Percentiles rank a stretch among this genome's conserved stretches.
Conservation (phyloP, 2,888 invertebrate species). For the Oegoconia quadripuncta region DNA sequence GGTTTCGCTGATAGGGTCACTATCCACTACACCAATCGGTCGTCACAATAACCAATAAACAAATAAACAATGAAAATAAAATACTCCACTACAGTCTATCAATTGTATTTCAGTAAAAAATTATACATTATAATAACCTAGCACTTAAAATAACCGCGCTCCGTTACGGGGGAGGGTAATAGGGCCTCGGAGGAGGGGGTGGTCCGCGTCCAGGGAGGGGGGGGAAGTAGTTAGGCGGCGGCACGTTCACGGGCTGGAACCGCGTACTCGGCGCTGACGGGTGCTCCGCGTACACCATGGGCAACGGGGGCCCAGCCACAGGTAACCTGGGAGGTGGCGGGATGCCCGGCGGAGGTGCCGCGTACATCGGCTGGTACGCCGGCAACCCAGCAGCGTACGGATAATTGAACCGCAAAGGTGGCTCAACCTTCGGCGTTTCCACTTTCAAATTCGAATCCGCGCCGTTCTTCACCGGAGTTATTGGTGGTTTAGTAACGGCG, state of each 20-base stretch:
- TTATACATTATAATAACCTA: conserved; percentile 34
- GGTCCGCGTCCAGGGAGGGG: conserved; percentile 40
- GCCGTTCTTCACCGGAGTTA: conserved; percentile 66
- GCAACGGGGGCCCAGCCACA: conserved; percentile 44
- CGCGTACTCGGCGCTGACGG: conserved; percentile 41
- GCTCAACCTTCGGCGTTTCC: conserved; percentile 56
- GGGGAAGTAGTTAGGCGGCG: conserved; percentile 63
- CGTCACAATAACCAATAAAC: too few relatives aligned
- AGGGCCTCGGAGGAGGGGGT: conserved; percentile 56
- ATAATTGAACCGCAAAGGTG: conserved; percentile 49
- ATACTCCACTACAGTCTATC: conserved; percentile 38
- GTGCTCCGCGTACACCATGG: conserved; percentile 64
- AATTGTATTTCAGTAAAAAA: conserved; percentile 67
- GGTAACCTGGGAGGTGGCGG: conserved; percentile 59
- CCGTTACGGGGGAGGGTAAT: conserved; percentile 66
- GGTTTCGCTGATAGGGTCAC: too few relatives aligned
- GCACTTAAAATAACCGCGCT: conserved; percentile 18
- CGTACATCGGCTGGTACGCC: conserved; percentile 63
- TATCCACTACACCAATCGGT: too few relatives aligned
- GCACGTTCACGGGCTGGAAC: conserved; percentile 53
- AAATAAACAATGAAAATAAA: conserved; percentile 30
- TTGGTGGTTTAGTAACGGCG: conserved; percentile 45
- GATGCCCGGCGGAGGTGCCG: conserved; percentile 52
- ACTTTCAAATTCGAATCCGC: conserved; percentile 50
- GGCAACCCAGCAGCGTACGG: conserved; percentile 59